Conservation (phyloP, 23 tunicate genomes). For the Ciona savignyi region DNA sequence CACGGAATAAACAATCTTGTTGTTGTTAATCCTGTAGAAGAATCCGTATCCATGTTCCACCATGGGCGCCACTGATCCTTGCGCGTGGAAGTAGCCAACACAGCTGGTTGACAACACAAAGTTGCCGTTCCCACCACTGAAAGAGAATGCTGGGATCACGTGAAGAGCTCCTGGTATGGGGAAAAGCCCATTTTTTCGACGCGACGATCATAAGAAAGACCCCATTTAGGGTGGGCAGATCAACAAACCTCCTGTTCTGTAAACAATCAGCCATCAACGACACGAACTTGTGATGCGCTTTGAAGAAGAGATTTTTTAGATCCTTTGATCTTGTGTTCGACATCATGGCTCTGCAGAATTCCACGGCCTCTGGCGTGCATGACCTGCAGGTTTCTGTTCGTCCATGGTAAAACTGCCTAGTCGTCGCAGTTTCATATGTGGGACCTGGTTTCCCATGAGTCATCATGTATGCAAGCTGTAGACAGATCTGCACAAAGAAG, state of each 20-base stretch:
- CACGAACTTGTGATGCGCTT: constrained; percentile 66
- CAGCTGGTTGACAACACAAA: constrained; percentile 81
- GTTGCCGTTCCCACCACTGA: constrained; percentile 84
- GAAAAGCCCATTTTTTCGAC: constrained; percentile 52
- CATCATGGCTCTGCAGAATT: constrained; percentile 46
- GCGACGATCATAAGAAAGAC: too few relatives aligned
- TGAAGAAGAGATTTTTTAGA: constrained; percentile 20
- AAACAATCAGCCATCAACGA: constrained; percentile 63
- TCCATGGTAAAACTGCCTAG: constrained; percentile 80
- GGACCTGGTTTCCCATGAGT: constrained; percentile 85
- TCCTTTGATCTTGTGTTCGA: constrained; percentile 5
- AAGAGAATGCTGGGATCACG: constrained; percentile 46
- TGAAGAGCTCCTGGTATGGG: constrained; percentile 55
- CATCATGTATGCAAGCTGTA: constrained; percentile 73
- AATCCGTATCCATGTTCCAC: constrained; percentile 81
- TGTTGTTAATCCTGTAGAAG: constrained; percentile 72
- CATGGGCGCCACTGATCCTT: constrained; percentile 92
- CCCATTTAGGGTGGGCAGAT: too few relatives aligned
- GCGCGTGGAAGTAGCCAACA: constrained; percentile 62
- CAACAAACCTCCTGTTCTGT: constrained; percentile 62
- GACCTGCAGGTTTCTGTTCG: constrained; percentile 86
- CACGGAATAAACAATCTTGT: constrained; percentile 37
- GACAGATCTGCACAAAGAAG: constrained; percentile 61
- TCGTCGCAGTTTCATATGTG: constrained; percentile 87
- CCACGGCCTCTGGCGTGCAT: constrained; percentile 83